These are phyloP conservation scores for Mesoligia furuncula DNA, from an alignment of 2,888 invertebrate species.

Conservation along the genomic window DNA sequence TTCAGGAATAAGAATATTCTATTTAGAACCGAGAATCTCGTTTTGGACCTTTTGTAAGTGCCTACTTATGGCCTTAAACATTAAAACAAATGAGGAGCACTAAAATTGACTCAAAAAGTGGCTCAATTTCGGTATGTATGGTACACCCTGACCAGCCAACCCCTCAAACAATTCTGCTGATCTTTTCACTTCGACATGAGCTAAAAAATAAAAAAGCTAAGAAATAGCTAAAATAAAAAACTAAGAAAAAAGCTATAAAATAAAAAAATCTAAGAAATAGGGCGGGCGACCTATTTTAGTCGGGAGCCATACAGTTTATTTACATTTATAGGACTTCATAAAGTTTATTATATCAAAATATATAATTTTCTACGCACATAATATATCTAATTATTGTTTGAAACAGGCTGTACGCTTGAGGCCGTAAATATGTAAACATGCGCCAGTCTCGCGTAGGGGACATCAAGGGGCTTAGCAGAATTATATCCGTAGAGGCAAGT, in stretches of 20 bases:
- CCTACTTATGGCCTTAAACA: no score
- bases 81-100: neutral
- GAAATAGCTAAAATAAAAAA: no score
- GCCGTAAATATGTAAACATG: conserved; percentile 36
- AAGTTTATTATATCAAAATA: conserved; percentile 5
- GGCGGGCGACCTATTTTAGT: no score
- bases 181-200: neutral
- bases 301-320: conserved; percentile 4
- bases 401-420: conserved; percentile 21
- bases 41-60: neutral
- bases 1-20: neutral
- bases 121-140: neutral
- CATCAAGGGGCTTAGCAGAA: conserved; percentile 45
- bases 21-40: neutral
- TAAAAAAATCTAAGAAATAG: no score
- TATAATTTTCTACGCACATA: neutral
- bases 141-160: neutral
- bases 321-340: conserved; percentile 7
- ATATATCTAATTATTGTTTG: conserved; percentile 24
- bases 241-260: no score
- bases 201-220: neutral
- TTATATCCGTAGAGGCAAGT: conserved; percentile 16
- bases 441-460: conserved; percentile 9
- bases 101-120: neutral
- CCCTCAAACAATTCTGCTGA: neutral